Evolutionary conservation across 2,797 vertebrate species (phyloP).

Genomic region (Dendrocincla fuliginosa): DNA sequence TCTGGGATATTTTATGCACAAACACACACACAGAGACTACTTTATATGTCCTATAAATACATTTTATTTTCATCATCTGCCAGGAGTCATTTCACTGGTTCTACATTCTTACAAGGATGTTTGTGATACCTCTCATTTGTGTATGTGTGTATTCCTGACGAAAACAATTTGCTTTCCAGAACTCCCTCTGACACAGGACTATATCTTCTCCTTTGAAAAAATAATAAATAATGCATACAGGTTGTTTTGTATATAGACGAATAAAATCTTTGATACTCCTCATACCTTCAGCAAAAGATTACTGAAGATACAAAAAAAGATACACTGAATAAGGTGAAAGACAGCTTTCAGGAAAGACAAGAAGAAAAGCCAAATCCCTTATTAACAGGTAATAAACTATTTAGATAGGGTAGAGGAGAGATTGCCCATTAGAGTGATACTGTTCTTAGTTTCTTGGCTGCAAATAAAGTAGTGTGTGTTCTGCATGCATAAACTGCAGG

Average conservation of each 20-base stretch:
- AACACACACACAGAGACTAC: background rate
- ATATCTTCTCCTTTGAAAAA: background rate
- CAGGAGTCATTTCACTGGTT: background rate
- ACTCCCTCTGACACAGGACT: background rate
- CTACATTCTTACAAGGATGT: background rate
- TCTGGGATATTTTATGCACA: background rate
- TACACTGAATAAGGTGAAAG: background rate
- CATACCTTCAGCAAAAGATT: background rate
- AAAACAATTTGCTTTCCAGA: constrained; percentile 33
- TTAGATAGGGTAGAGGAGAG: background rate
- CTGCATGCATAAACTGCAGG: background rate
- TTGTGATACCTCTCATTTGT: background rate
- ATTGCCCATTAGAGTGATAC: background rate
- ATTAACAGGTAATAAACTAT: background rate
- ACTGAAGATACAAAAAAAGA: background rate
- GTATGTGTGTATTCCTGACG: background rate
- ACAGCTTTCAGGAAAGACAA: background rate
- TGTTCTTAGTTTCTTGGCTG: background rate
- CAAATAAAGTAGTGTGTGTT: background rate
- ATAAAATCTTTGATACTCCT: background rate
- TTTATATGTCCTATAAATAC: background rate
- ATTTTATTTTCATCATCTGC: background rate
- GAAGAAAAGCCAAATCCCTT: background rate
- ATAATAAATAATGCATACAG: constrained; percentile 4
- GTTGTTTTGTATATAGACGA: background rate